These are phyloP conservation scores for Leptoclinus maculatus DNA, from an alignment of 2,797 vertebrate genomes.

Conservation along the genomic window DNA sequence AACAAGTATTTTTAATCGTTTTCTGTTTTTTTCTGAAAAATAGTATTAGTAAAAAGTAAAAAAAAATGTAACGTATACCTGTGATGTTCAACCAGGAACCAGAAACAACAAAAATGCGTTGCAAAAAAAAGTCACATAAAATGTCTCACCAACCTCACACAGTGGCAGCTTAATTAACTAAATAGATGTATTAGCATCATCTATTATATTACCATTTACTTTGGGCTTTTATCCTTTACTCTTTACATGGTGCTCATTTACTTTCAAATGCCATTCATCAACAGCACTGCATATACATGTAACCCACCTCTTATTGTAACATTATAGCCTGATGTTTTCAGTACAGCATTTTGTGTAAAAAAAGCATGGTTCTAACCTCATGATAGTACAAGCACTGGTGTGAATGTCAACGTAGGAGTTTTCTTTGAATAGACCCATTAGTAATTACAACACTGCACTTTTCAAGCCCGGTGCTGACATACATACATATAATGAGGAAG, in stretches of 20 bases:
- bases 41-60: neutral
- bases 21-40: neutral
- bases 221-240: conserved; percentile 3
- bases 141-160: neutral
- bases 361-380: conserved; percentile 18
- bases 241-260: conserved; percentile 6
- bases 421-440: conserved; percentile 39
- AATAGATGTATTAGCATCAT: neutral
- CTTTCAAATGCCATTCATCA: neutral
- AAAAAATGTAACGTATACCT: neutral
- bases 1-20: neutral
- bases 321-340: neutral
- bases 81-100: neutral
- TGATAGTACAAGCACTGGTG: conserved; percentile 5
- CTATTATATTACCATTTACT: neutral
- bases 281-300: neutral
- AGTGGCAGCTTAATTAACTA: neutral
- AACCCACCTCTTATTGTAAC: neutral
- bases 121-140: neutral
- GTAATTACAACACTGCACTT: conserved; percentile 25
- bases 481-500: too few species aligned
- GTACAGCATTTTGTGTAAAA: conserved; percentile 1
- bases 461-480: conserved; percentile 10
- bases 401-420: conserved; percentile 39
- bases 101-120: neutral